phyloP scores from a whole-genome alignment of 2,797 vertebrate genomes.

The Melanotaenia maccullochi region DNA sequence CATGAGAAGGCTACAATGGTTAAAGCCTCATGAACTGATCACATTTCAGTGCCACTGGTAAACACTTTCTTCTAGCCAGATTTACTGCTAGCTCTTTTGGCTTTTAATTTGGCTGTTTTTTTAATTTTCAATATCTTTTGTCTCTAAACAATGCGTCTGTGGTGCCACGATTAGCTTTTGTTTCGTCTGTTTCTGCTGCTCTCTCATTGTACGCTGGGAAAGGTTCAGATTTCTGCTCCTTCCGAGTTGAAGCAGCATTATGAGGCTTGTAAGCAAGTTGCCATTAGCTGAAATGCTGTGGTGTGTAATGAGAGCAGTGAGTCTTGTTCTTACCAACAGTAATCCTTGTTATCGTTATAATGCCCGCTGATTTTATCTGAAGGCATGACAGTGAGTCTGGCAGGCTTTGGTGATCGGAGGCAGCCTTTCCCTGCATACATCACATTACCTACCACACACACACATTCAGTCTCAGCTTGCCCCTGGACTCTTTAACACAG shows the following conservation, averaged over 20 bases:
- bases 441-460: conserved; percentile 15
- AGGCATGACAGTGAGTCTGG: conserved; percentile 18
- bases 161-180: neutral
- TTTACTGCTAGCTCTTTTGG: neutral
- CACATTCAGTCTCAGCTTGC: neutral
- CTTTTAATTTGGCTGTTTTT: neutral
- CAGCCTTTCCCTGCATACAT: conserved; percentile 40
- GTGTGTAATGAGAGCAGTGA: neutral
- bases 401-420: conserved; percentile 54
- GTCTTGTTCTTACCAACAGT: neutral
- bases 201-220: neutral
- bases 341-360: conserved; percentile 16
- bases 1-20: neutral
- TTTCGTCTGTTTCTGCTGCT: neutral
- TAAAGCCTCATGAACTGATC: too few relatives aligned
- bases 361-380: neutral
- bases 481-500: conserved; percentile 12
- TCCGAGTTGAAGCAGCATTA: neutral
- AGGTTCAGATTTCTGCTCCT: neutral
- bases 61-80: neutral
- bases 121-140: neutral
- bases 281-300: conserved; percentile 1
- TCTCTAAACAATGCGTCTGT: neutral
- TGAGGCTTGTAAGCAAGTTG: neutral
- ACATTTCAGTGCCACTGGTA: too few relatives aligned